These are phyloP conservation scores for Zoanthus sociatus DNA, from an alignment of 92 coral and sea anemone species.

Conservation along the genomic window DNA sequence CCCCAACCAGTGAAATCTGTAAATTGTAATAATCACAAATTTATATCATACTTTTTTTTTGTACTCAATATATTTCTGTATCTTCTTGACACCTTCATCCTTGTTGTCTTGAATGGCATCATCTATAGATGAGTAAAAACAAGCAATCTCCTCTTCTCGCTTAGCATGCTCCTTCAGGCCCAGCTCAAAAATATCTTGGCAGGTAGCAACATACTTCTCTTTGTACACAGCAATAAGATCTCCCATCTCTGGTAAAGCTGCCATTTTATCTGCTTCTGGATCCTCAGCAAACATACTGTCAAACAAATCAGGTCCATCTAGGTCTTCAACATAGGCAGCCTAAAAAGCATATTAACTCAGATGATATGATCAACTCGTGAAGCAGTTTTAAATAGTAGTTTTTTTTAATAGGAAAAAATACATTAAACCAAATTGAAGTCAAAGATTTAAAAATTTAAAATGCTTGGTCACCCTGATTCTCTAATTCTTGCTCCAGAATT, in stretches of 20 bases:
- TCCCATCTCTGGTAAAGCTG: slow-evolving; percentile 93
- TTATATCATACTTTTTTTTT: slow-evolving; percentile 89
- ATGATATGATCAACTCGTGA: neutral
- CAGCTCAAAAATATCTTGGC: slow-evolving; percentile 88
- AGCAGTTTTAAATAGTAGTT: neutral
- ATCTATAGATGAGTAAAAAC: slow-evolving; percentile 85
- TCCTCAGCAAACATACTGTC: slow-evolving; percentile 93
- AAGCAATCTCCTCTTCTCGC: slow-evolving; percentile 89
- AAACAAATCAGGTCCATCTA: slow-evolving; percentile 85
- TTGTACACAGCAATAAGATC: slow-evolving; percentile 76
- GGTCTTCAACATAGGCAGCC: slow-evolving; percentile 97
- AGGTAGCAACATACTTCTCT: slow-evolving; percentile 77
- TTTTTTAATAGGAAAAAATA: neutral
- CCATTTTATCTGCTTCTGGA: slow-evolving; percentile 87
- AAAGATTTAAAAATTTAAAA: too few relatives aligned
- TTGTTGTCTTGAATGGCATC: slow-evolving; percentile 94
- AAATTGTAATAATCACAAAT: too few relatives aligned
- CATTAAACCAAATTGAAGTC: too few relatives aligned
- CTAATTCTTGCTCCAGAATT: neutral
- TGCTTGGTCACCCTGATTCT: neutral
- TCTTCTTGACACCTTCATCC: slow-evolving; percentile 81
- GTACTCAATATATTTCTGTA: slow-evolving; percentile 84
- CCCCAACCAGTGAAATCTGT: too few relatives aligned
- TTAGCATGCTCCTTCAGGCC: slow-evolving; percentile 93
- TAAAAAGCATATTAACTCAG: slow-evolving; percentile 17